These are phyloP conservation scores for Peucedramus taeniatus DNA, from an alignment of 2,113 vertebrate genomes.

Conservation along the genomic window DNA sequence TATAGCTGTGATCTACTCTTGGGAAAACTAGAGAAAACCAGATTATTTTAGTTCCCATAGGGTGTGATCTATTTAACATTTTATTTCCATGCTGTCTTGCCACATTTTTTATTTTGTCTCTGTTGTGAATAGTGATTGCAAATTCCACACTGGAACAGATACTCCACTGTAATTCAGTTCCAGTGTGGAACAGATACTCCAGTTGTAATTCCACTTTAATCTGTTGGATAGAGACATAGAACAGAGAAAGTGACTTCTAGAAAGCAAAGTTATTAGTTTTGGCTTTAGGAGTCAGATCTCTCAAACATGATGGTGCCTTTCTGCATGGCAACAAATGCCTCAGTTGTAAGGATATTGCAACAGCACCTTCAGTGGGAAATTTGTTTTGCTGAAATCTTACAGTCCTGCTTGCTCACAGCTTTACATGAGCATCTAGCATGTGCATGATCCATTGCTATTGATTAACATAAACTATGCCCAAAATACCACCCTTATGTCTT, in stretches of 20 bases:
- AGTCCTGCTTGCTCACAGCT: background rate
- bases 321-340: background rate
- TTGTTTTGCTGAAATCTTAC: background rate
- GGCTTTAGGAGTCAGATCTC: background rate
- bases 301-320: background rate
- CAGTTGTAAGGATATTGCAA: background rate
- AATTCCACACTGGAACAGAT: background rate
- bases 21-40: background rate
- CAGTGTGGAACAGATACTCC: background rate
- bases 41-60: background rate
- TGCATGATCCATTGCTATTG: background rate
- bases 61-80: background rate
- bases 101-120: background rate
- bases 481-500: background rate
- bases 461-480: background rate
- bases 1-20: background rate
- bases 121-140: background rate
- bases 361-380: background rate
- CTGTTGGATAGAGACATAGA: background rate
- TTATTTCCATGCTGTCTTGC: background rate
- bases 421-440: background rate
- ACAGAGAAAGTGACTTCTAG: background rate
- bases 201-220: background rate
- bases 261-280: background rate
- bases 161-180: background rate